Base-by-base conservation (phyloP, 2,113 vertebrate species). In the Antechinus flavipes region DNA sequence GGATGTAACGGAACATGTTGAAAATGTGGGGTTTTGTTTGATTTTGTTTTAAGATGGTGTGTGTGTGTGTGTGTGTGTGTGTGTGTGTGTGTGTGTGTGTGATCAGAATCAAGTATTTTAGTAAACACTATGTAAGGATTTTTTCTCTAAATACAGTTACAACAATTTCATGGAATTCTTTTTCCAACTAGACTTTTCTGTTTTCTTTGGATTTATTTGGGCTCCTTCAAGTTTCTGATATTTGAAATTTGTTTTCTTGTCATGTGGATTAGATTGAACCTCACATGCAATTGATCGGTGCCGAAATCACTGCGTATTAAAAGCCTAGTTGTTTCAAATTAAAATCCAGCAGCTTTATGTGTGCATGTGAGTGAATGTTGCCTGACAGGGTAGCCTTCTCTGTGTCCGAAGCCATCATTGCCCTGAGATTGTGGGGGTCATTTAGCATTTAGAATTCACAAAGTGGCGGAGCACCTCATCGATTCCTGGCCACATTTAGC, bases 381-480 rank as follows among this genome's bases (percentile, higher is more conserved):
- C 91, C 96, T 91, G 91, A 97, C 76, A 94, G 93, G 94, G 90
- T 93, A 95, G 56, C 49, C 76, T 94, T 92, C 54, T 30, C 3
- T 49, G n/a, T 95, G 98, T 96, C 94, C 90, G 89, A 90, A 96
- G 96, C 89, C 11, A 5, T 53, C 68, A 2, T 54, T 93, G 89
- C 95, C 93, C 8, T 84, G 91, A 76, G 46, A 58, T 58, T 95
- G 7, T 24, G 52, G 92, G 93, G 68, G 54, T 96, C 92, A 47
- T 96, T 97, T 97, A 97, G 93, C 92, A 91, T 96, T 97, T 98
- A 94, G 97, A 96, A 93, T 96, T 96, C 96, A 95, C 97, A 97
- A 95, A 97, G 92, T 55, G n/a, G 0, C 25, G 2, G n/a, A 27
- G 68, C 14, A n/a, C n/a, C 68, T 96, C 93, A 96, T 92, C 92